Conservation (phyloP, 2,113 vertebrate genomes). For the Mormyrus lacerda region DNA sequence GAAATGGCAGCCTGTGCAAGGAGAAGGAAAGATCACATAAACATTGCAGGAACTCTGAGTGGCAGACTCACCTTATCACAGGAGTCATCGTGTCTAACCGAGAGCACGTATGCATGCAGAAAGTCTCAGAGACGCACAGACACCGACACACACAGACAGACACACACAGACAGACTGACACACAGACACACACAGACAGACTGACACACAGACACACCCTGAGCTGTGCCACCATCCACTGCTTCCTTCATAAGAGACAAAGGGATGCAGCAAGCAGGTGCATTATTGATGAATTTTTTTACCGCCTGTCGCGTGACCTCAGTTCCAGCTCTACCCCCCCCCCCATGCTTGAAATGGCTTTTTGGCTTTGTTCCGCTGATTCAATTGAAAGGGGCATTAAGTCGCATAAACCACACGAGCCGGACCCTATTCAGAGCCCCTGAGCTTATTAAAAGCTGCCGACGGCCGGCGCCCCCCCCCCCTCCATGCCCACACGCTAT, state of each 20-base stretch:
- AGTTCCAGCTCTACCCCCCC: background rate
- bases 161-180: too few relatives aligned
- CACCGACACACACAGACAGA: background rate
- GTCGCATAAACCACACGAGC: constrained; percentile 37
- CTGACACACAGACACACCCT: background rate
- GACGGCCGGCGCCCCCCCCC: background rate
- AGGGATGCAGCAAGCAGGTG: background rate
- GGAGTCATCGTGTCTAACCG: background rate
- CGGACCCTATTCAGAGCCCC: constrained; percentile 34
- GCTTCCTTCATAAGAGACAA: constrained; percentile 20
- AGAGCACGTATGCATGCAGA: background rate
- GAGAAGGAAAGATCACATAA: background rate
- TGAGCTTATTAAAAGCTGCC: constrained; percentile 42
- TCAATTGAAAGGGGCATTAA: constrained; percentile 30
- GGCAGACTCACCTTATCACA: background rate
- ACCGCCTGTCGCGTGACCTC: background rate
- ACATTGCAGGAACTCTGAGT: background rate
- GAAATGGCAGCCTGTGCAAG: background rate
- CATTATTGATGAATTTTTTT: background rate
- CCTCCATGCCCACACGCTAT: background rate
- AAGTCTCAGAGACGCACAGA: background rate
- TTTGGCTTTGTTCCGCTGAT: constrained; percentile 16
- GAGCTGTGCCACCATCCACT: constrained; percentile 1
- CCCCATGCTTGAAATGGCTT: background rate
- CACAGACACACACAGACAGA: too few relatives aligned